Evolutionary conservation across 2,113 vertebrate genomes (phyloP).

Genomic region (Zosterops lateralis): DNA sequence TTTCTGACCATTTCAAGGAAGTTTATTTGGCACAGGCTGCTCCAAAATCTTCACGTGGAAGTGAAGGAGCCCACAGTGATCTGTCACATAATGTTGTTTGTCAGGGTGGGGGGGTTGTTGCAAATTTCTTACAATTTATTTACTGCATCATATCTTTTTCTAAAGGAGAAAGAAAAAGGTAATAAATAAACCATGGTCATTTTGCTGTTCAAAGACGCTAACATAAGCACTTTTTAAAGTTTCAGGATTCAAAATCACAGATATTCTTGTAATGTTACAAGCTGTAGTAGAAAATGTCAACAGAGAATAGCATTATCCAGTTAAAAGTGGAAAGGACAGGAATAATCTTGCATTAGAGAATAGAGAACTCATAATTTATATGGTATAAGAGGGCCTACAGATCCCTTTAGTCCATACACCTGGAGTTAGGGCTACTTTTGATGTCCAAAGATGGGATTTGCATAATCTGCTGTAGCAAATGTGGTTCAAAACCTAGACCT

Average conservation of each 20-base stretch:
- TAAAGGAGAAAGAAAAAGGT: background rate
- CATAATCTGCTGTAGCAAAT: background rate
- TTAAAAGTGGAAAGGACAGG: background rate
- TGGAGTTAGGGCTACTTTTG: background rate
- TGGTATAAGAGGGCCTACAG: background rate
- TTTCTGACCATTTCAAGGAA: slow-evolving; percentile 25
- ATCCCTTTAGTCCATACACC: background rate
- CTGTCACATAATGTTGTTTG: background rate
- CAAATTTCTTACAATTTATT: background rate
- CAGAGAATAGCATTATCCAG: background rate
- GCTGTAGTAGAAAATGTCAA: background rate
- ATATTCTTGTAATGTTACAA: background rate
- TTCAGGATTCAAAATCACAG: slow-evolving; percentile 34
- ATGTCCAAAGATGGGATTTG: background rate
- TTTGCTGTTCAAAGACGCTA: background rate
- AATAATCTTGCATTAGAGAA: background rate
- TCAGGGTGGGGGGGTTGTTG: accelerated
- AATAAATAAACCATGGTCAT: background rate
- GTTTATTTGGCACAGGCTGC: slow-evolving; percentile 16
- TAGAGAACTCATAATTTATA: background rate
- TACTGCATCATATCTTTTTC: slow-evolving; percentile 35
- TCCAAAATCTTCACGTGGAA: background rate
- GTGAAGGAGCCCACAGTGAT: background rate
- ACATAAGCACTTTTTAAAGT: background rate
- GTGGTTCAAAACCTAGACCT: background rate